Conservation (phyloP, 2,888 invertebrate species). For the Prenolepis imparis region DNA sequence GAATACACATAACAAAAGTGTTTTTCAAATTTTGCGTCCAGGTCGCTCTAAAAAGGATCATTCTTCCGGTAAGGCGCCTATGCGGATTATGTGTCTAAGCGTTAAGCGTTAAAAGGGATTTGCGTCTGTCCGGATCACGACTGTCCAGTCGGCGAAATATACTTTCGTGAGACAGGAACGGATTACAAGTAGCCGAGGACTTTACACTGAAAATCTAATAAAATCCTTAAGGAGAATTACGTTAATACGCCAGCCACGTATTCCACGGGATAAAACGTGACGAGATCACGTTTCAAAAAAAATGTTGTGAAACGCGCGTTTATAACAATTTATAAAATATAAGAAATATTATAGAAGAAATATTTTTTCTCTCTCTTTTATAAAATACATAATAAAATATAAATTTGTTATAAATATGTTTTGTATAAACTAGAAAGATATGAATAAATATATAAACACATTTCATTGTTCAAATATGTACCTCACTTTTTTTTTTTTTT, state of each 20-base stretch:
- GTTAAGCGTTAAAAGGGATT: slow-evolving; percentile 55
- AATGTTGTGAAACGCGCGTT: slow-evolving; percentile 17
- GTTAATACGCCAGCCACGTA: slow-evolving; percentile 73
- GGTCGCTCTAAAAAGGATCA: not conserved
- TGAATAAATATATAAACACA: not conserved
- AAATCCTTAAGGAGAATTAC: slow-evolving; percentile 75
- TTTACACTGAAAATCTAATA: slow-evolving; percentile 74
- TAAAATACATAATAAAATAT: not conserved
- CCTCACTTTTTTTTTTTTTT: no score
- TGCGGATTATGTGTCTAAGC: slow-evolving; percentile 49
- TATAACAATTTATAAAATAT: slow-evolving; percentile 29
- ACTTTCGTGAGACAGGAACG: slow-evolving; percentile 62
- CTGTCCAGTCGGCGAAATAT: slow-evolving; percentile 58
- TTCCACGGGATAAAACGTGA: slow-evolving; percentile 63
- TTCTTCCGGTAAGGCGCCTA: not conserved
- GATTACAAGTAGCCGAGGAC: slow-evolving; percentile 71
- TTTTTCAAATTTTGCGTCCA: not conserved
- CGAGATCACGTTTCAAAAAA: slow-evolving; percentile 54
- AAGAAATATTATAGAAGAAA: not conserved
- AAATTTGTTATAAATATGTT: slow-evolving; percentile 13
- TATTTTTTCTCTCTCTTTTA: not conserved
- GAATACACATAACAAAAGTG: not conserved
- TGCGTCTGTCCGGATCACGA: slow-evolving; percentile 40
- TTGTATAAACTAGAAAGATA: not conserved
- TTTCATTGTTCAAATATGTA: slow-evolving; percentile 4